Conservation (phyloP, 2,797 vertebrate genomes). For the Platyrinchus mystaceus region DNA sequence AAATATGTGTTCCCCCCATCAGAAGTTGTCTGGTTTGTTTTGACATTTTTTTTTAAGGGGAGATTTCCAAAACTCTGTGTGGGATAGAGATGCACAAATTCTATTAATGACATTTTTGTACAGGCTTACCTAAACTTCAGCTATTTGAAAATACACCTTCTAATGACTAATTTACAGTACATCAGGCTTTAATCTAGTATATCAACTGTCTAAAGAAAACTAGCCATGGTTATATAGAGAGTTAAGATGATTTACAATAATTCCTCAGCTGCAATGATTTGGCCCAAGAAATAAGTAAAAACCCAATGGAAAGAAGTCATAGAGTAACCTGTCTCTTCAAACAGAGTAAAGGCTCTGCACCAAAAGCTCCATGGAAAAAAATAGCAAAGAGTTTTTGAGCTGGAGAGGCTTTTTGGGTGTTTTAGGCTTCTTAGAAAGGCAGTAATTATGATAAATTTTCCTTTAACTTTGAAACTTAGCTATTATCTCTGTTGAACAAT, state of each 20-base stretch:
- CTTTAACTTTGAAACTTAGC: not conserved
- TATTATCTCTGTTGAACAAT: not conserved
- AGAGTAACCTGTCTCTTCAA: not conserved
- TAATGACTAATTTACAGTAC: not conserved
- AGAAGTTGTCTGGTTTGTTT: not conserved
- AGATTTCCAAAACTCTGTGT: not conserved
- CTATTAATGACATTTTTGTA: not conserved
- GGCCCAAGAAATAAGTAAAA: not conserved
- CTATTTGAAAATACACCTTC: not conserved
- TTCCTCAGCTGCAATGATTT: not conserved
- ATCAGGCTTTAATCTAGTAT: not conserved
- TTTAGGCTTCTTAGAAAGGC: not conserved
- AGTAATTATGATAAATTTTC: not conserved
- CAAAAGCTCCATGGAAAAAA: not conserved
- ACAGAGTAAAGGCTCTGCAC: not conserved
- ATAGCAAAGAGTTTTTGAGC: not conserved
- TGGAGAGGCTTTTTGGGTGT: too few relatives aligned
- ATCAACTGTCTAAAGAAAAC: not conserved
- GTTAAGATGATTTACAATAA: not conserved
- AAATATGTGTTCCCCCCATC: not conserved
- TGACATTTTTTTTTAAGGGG: not conserved
- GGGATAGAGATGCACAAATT: not conserved
- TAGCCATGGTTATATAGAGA: not conserved
- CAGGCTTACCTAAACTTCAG: not conserved
- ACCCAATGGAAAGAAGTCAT: fast-evolving